Evolutionary conservation across 2,113 vertebrate species (phyloP).

Genomic region (Pogona vitticeps): DNA sequence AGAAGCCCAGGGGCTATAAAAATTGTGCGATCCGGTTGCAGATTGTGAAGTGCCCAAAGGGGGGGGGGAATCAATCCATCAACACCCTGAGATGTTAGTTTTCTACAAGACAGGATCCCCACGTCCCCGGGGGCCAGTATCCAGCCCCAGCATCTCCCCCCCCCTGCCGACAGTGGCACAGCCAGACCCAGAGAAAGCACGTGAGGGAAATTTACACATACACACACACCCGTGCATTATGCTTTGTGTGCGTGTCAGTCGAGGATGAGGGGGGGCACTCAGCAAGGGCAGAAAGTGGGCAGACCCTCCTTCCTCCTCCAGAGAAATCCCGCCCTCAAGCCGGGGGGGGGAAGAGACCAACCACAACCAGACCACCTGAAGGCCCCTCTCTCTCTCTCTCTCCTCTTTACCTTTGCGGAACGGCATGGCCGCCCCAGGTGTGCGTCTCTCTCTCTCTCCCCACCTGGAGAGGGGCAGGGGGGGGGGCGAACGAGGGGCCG

Average conservation of each 20-base stretch:
- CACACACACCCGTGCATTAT: no score
- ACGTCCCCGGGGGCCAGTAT: no score
- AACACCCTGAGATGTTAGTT: background rate
- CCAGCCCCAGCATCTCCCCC: no score
- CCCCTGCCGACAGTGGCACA: no score
- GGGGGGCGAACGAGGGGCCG: background rate
- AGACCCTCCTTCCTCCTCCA: background rate
- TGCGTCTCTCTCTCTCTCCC: background rate
- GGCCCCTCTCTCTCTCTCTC: no score
- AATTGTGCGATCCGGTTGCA: no score
- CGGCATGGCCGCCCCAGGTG: background rate
- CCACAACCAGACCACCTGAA: no score
- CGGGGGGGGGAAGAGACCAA: no score
- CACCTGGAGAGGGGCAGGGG: background rate
- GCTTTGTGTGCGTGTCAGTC: background rate
- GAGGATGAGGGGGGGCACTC: background rate
- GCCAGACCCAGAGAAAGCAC: background rate
- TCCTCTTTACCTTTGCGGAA: slow-evolving; percentile 30
- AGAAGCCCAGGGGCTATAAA: no score
- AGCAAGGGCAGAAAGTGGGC: background rate
- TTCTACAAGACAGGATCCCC: background rate
- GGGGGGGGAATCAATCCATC: no score
- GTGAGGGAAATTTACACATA: no score
- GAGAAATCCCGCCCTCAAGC: background rate
- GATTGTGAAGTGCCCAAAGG: no score